Base-by-base conservation (phyloP, 2,113 vertebrate genomes). In the Azemiops feae region DNA sequence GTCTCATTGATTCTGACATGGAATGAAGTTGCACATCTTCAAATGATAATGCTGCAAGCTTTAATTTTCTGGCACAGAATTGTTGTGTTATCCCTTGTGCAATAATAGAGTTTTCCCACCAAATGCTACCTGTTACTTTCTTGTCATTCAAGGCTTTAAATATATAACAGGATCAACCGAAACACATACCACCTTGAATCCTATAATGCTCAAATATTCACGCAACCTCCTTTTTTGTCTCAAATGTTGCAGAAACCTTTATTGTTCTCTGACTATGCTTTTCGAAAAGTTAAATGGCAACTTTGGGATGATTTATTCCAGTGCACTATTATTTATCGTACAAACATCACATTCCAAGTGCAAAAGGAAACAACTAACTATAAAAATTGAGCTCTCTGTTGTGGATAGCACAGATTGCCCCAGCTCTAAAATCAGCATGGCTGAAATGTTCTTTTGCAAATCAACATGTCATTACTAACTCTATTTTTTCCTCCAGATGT, bases 401-500 rank as follows among this genome's bases (percentile, higher is more conserved):
- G 23, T 93, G 22, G 8, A 10, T 91, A 89, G n/a, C 91, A 87
- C 53, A 96, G 96, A 95, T 30, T 94, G 95, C 69, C 88, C 34
- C 5, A 64, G n/a, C 91, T 60, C 88, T 96, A 93, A 96, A 96
- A 96, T 94, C 95, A 95, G 3, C 50, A 89, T 86, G 91, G 87
- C 0, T 0, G 95, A 93, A 96, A 94, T 43, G 93, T 5, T 55
- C 93, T 81, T 93, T 95, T 88, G 91, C 50, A 94, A 91, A 95
- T 86, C 93, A 95, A 95, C 88, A 94, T 0, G 0, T 88, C 57
- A 89, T 90, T 92, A 92, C 94, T 85, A 34, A 92, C 95, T 96
- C 94, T 95, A 58, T 92, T 93, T 95, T 95, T 95, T n/a, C n/a
- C 91, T 23, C 30, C 92, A 94, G 94, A 95, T 93, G 88, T 95